Base-by-base conservation (phyloP, 2,113 vertebrate species). In the Prietella phreatophila region DNA sequence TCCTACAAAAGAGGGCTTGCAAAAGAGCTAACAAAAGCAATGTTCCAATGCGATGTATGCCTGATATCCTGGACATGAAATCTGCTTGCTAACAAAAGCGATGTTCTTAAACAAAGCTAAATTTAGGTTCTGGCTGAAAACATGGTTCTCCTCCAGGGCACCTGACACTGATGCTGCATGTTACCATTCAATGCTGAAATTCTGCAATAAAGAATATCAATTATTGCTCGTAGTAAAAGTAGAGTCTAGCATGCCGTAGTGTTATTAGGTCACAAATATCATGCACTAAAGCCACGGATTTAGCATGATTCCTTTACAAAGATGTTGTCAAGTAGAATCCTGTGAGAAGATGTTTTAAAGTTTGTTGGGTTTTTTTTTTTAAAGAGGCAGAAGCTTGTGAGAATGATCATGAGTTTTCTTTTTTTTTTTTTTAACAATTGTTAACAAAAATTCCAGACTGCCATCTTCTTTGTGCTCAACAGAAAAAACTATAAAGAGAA, bases 41-140 rank as follows among this genome's bases (percentile, higher is more conserved):
- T 83, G 85, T 76, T 63, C 71, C 53, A 19, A 19, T 19, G 14
- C 2, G 4, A 80, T 30, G 30, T 13, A 36, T 36, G 53, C 30
- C 55, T 58, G 30, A 58, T 81, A 36, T 9, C 55, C 53, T 81
- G 79, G 76, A 80, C 50, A 55, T 80, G n/a, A 80, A 58, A 33
- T 36, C 8, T 36, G 79, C 79, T 58, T 33, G 53, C 79, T 58
- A 81, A 36, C 79, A 81, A 36, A 55, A 81, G 53, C 17, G 2
- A 81, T 58, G 53, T 81, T 81, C 30, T 71, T 75, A 71, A 84
- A 84, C 30, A 36, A 27, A 58, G 86, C 67, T 50, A 80, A 81
- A 85, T 81, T 71, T 81, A 85, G 60, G 39, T 33, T 56, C 79
- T 22, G 47, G 22, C 30, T 36, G 20, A 73, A 86, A 86, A 33